phyloP scores from a whole-genome alignment of 1,140 invertebrate genomes.

The Planococcus citri region DNA sequence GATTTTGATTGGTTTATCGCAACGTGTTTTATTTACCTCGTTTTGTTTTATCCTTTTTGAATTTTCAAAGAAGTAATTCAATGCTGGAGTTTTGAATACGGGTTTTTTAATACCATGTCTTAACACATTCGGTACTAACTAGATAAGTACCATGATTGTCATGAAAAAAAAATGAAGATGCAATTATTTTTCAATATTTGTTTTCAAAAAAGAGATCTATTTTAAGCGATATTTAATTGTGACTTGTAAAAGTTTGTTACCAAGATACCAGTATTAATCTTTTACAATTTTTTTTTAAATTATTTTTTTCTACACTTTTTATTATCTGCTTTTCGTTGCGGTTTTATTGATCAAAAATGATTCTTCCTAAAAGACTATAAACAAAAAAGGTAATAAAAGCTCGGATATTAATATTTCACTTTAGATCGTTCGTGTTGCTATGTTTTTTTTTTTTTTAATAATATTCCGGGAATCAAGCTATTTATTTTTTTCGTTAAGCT shows the following conservation, averaged over 20 bases:
- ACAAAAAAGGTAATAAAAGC: neutral
- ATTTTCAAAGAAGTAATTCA: no score
- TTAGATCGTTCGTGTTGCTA: neutral
- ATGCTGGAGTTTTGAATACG: no score
- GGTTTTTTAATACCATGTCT: no score
- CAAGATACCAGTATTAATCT: neutral
- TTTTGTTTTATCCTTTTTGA: neutral
- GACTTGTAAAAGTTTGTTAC: constrained; percentile 3
- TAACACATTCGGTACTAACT: no score
- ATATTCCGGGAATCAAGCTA: neutral
- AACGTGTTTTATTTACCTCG: neutral
- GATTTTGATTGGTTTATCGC: neutral
- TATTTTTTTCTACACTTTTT: neutral
- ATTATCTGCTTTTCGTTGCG: neutral
- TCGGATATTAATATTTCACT: neutral
- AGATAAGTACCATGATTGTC: no score
- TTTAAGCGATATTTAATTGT: neutral
- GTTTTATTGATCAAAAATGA: neutral
- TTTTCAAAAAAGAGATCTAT: neutral
- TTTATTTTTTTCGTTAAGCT: neutral
- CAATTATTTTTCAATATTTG: no score
- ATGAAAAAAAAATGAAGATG: no score
- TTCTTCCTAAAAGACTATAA: neutral
- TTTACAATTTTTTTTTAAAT: neutral
- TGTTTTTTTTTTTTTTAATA: no score